A percentile compares a stretch with the other conserved stretches of the same genome.
Conservation (phyloP, 2,888 invertebrate genomes). For the Acleris laterana region DNA sequence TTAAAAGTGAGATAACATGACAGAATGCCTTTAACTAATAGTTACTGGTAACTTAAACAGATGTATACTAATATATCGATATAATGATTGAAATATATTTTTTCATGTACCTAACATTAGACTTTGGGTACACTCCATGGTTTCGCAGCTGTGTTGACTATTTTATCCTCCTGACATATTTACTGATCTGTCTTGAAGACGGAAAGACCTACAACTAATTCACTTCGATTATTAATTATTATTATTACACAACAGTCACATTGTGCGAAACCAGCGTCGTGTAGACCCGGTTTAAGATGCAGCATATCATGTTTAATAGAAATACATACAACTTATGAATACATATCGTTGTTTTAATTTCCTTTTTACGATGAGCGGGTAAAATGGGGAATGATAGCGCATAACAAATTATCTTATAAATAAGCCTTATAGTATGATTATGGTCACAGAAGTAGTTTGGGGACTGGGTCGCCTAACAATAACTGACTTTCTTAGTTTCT, state of each 20-base stretch:
- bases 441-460: too few species aligned
- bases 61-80: constrained; percentile 35
- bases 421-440: too few species aligned
- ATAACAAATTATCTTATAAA: too few species aligned
- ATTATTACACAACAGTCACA: neutral
- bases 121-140: neutral
- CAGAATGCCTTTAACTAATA: constrained; percentile 48
- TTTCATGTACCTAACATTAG: constrained; percentile 55
- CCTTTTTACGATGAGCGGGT: neutral
- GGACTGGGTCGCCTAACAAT: too few species aligned
- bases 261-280: constrained; percentile 5
- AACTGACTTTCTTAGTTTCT: too few species aligned
- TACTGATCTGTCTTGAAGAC: neutral
- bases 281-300: constrained; percentile 44
- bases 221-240: neutral
- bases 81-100: constrained; percentile 61
- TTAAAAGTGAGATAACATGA: constrained; percentile 63
- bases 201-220: neutral
- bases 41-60: constrained; percentile 30
- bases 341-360: constrained; percentile 24
- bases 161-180: neutral
- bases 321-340: constrained; percentile 68
- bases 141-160: neutral
- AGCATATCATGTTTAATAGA: constrained; percentile 81
- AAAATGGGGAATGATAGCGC: neutral